Evolutionary conservation across 2,888 invertebrate genomes (phyloP).

Genomic region (Limnephilus auricula): DNA sequence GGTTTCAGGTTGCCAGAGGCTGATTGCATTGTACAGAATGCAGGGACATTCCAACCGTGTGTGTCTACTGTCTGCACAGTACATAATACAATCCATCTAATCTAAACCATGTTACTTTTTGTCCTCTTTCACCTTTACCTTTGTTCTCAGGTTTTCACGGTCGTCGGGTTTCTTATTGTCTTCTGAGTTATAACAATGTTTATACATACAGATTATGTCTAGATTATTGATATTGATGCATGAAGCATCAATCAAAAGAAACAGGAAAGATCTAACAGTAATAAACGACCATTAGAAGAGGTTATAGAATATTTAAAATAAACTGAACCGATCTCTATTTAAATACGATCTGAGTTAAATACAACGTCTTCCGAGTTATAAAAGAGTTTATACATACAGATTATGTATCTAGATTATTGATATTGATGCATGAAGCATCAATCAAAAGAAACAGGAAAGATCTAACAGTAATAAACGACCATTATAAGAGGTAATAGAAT

Average conservation of each 20-base stretch:
- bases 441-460: not conserved
- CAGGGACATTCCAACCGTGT: not conserved
- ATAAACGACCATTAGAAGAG: no score
- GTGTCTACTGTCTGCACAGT: not conserved
- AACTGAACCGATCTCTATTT: no score
- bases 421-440: not conserved
- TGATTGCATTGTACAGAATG: not conserved
- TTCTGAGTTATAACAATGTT: not conserved
- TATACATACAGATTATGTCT: not conserved
- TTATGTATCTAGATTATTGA: not conserved
- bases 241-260: not conserved
- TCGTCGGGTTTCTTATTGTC: not conserved
- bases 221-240: not conserved
- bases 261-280: not conserved
- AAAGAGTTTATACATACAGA: not conserved
- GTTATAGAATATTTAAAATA: no score
- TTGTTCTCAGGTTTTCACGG: not conserved
- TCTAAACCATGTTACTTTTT: not conserved
- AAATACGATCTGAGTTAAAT: no score
- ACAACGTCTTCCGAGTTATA: not conserved
- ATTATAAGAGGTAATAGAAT: no score
- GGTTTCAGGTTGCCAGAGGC: constrained; percentile 15
- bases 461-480: not conserved
- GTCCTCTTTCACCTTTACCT: not conserved
- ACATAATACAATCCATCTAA: not conserved